Evolutionary conservation across 1,140 invertebrate species (phyloP).

Genomic region (Drosophila santomea): DNA sequence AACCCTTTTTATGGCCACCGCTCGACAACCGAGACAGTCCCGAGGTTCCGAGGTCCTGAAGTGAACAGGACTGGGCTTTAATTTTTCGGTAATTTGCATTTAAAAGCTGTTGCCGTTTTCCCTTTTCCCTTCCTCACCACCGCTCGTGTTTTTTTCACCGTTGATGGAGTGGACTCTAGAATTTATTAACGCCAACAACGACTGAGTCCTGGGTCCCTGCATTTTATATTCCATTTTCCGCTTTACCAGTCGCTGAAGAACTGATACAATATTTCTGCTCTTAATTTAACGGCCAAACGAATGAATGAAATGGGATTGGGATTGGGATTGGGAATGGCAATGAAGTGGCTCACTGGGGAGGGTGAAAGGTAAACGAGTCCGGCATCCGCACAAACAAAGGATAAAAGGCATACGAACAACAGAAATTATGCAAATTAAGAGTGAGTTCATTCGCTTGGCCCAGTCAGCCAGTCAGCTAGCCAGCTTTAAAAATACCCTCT

Average conservation of each 20-base stretch:
- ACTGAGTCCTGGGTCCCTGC: conserved; percentile 30
- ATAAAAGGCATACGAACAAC: conserved; percentile 32
- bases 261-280: conserved; percentile 81
- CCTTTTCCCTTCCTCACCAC: background rate
- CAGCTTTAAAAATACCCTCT: conserved; percentile 43
- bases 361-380: conserved; percentile 39
- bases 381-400: conserved; percentile 43
- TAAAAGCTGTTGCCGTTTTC: conserved; percentile 61
- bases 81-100: conserved; percentile 82
- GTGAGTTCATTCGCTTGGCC: conserved; percentile 36
- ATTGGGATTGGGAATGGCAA: conserved; percentile 10
- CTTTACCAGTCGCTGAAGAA: conserved; percentile 70
- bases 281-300: conserved; percentile 67
- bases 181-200: conserved; percentile 67
- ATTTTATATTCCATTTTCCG: conserved; percentile 78
- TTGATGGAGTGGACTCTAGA: conserved; percentile 73
- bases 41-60: conserved; percentile 25
- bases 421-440: conserved; percentile 79
- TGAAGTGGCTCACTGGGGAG: conserved; percentile 32
- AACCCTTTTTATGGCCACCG: conserved; percentile 60
- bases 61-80: conserved; percentile 55
- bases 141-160: conserved; percentile 28
- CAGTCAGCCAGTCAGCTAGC: background rate
- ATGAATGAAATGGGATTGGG: conserved; percentile 57
- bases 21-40: conserved; percentile 34